Conservation (phyloP, 2,888 invertebrate genomes). For the Epiperipatus broadwayi region DNA sequence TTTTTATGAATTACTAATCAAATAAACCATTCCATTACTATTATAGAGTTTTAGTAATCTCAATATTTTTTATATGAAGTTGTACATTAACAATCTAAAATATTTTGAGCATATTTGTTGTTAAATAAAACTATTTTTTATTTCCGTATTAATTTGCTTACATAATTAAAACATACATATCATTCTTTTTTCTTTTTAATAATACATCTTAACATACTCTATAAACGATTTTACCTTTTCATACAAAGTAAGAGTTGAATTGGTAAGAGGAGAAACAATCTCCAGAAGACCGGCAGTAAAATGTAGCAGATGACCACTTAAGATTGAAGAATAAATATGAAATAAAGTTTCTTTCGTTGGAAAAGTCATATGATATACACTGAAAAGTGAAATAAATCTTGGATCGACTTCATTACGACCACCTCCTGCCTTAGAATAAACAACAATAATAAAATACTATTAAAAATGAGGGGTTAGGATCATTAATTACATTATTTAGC, state of each 20-base stretch:
- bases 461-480: no score
- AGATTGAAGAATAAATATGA: constrained; percentile 62
- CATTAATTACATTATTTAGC: no score
- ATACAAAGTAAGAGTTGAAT: constrained; percentile 61
- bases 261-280: constrained; percentile 45
- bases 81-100: no score
- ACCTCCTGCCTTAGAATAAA: constrained; percentile 48
- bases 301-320: constrained; percentile 49
- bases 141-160: no score
- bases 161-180: no score
- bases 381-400: constrained; percentile 74
- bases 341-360: constrained; percentile 55
- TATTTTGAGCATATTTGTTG: no score
- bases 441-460: constrained; percentile 4
- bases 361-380: constrained; percentile 63
- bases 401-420: constrained; percentile 76
- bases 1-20: no score
- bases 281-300: constrained; percentile 47
- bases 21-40: no score
- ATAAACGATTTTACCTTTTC: constrained; percentile 35
- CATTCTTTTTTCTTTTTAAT: not conserved
- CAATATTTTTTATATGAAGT: no score
- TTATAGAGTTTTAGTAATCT: no score
- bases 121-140: no score
- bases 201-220: no score